Base-by-base conservation (phyloP, 2,113 vertebrate genomes). In the Uropsilus gracilis region DNA sequence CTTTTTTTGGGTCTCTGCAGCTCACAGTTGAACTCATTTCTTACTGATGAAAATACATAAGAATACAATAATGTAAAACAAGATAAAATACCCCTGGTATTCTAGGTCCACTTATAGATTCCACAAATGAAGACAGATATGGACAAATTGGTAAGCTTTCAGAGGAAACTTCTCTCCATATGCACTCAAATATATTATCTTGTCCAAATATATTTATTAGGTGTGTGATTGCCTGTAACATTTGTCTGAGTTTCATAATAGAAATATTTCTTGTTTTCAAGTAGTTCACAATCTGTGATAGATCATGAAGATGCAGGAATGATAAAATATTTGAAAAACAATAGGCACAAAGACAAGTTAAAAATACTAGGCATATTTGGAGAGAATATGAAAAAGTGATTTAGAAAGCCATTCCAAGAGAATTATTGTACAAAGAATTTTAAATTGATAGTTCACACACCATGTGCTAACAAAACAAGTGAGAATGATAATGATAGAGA, bases 291-390 rank as follows among this genome's bases (percentile, higher is more conserved):
- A 55, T 86, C 57, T 86, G 34, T 90, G 83, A 86, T 86, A 75
- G 89, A 94, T 89, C 63, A 78, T 10, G 5, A 34, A 80, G 82
- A 82, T 76, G 46, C 24, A 89, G 76, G 46, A 69, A 44, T 32
- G 76, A 75, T 86, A 86, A 93, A 95, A 90, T 96, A 81, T 85
- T 76, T 92, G 86, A 94, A 87, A 96, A 96, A 81, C 72, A 96
- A 44, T 81, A 88, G 69, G 64, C 50, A 26, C 73, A 87, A 82
- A 93, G 57, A 81, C 59, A 95, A 96, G 85, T 76, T 90, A 32
- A 90, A 91, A 85, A 94, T 66, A 89, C 73, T 75, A 55, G 69
- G 44, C 37, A 28, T 86, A 84, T 89, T 96, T 91, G 73, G 53
- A 68, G 73, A 93, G 69, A 89, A 48, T 81, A 77, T 94, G 28